phyloP scores from a whole-genome alignment of 2,797 vertebrate species.

The Poeciliopsis infans region DNA sequence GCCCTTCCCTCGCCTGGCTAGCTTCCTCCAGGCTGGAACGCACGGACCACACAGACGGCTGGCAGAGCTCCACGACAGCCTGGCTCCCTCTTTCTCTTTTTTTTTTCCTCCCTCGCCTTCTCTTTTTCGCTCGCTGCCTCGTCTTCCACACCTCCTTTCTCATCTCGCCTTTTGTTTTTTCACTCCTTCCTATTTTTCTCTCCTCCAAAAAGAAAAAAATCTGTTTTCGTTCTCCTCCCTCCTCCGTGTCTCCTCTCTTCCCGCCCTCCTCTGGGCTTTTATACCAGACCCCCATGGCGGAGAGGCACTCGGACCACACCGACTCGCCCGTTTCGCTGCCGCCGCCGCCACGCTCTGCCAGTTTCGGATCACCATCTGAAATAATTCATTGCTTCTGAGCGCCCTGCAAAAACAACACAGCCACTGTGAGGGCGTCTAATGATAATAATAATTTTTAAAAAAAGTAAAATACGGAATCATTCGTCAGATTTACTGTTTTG shows the following conservation, averaged over 20 bases:
- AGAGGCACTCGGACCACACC: conserved; percentile 64
- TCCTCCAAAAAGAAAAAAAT: not conserved
- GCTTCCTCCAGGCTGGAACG: conserved; percentile 83
- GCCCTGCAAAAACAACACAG: conserved; percentile 66
- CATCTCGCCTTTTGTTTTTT: conserved; percentile 36
- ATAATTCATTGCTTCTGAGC: conserved; percentile 74
- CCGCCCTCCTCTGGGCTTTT: conserved; percentile 4
- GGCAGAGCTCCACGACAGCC: conserved; percentile 80
- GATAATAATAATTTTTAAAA: conserved; percentile 49
- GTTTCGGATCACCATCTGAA: conserved; percentile 68
- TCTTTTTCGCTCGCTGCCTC: conserved; percentile 52
- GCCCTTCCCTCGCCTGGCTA: conserved; percentile 79
- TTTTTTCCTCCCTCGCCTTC: conserved; percentile 40
- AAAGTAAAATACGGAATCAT: conserved; percentile 68
- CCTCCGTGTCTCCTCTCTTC: conserved; percentile 14
- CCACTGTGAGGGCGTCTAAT: conserved; percentile 64
- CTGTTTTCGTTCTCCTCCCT: conserved; percentile 52
- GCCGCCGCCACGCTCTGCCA: conserved; percentile 55
- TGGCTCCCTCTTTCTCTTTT: conserved; percentile 66
- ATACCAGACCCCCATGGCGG: conserved; percentile 63
- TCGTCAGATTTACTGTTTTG: conserved; percentile 61
- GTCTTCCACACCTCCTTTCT: conserved; percentile 52
- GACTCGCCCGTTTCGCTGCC: conserved; percentile 37
- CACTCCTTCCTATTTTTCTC: conserved; percentile 3
- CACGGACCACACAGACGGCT: conserved; percentile 86